Evolutionary conservation across 1,140 invertebrate species (phyloP), one percentile per base, ranked within the genome.

Genomic region (Steinernema khuongi): DNA sequence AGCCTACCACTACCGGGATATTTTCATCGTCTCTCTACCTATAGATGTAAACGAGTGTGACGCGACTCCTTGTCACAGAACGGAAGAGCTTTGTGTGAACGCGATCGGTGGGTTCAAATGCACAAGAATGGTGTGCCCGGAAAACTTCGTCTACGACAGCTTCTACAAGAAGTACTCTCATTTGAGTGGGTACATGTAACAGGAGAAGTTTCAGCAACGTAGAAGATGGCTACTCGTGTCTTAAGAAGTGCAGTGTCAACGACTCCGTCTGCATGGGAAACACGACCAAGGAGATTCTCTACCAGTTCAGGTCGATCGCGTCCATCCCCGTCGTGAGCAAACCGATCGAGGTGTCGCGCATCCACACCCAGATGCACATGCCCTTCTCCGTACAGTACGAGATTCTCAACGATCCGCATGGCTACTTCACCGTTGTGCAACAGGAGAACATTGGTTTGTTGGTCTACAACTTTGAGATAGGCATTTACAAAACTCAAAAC

Each of bases 1-100:
- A n/a, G n/a, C n/a, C n/a, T n/a, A n/a, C n/a, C n/a, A n/a, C n/a
- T n/a, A n/a, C n/a, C n/a, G n/a, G n/a, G n/a, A n/a, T n/a, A n/a
- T n/a, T n/a, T n/a, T n/a, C n/a, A n/a, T n/a, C n/a, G n/a, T n/a
- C 19, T 60, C 11, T 7, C 50, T 2, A 17, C 14, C 4, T 60
- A 7, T 26, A 90, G 93, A 96, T 87, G 91, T 94, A 76, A 91
- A 96, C 83, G 93, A 96, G 86, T 95, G 93, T 81, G 87, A 88
- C 22, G 26, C 84, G 0, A 88, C 88, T 7, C 88, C 87, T 14
- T 88, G 89, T 0, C 90, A 90, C 73, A 89, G 88, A 71, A 77
- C 85, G 0, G 90, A 92, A 66, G 90, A 92, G 78, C 90, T 92
- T n/a, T 98, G 95, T 83, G 89, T 94, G 71, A 97, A 98, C 85